These are phyloP conservation scores for Mythimna albipuncta DNA, from an alignment of 2,888 invertebrate species.

Conservation along the genomic window DNA sequence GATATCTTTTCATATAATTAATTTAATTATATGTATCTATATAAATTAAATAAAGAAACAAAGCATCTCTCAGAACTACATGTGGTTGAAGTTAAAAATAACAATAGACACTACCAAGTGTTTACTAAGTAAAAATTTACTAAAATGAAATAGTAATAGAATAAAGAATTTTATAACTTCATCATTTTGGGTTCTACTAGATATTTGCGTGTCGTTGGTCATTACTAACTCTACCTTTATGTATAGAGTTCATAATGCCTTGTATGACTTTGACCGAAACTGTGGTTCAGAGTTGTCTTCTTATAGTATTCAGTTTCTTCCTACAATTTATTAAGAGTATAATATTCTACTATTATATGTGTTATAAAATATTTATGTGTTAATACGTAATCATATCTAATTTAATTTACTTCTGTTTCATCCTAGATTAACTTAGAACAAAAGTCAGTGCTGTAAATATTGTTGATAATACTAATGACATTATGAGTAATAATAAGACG, in stretches of 20 bases:
- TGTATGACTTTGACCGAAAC: conserved; percentile 26
- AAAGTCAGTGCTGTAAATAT: conserved; percentile 81
- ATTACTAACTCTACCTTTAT: conserved; percentile 1
- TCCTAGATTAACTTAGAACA: conserved; percentile 58
- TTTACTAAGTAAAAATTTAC: conserved; percentile 30
- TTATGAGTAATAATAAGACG: conserved; percentile 64
- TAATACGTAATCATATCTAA: conserved; percentile 31
- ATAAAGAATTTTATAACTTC: conserved; percentile 15
- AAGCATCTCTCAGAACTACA: conserved; percentile 43
- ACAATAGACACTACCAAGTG: conserved; percentile 79
- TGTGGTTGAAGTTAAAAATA: conserved; percentile 42
- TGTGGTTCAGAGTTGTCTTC: conserved; percentile 39
- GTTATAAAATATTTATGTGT: conserved; percentile 32
- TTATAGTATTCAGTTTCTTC: conserved; percentile 34
- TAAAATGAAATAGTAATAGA: conserved; percentile 36
- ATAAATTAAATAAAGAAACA: conserved; percentile 31
- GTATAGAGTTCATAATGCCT: conserved; percentile 32
- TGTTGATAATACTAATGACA: conserved; percentile 70
- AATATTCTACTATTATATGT: conserved; percentile 37
- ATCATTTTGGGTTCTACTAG: conserved; percentile 7
- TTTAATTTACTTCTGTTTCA: conserved; percentile 49
- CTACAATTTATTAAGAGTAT: conserved; percentile 28
- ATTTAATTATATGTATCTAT: conserved; percentile 15
- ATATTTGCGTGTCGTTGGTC: conserved; percentile 7
- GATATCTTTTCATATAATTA: conserved; percentile 22